Percentiles rank a stretch among this genome's conserved stretches.
These are phyloP conservation scores for Micronycteris hirsuta DNA, from an alignment of 2,113 vertebrate genomes.

Conservation along the genomic window DNA sequence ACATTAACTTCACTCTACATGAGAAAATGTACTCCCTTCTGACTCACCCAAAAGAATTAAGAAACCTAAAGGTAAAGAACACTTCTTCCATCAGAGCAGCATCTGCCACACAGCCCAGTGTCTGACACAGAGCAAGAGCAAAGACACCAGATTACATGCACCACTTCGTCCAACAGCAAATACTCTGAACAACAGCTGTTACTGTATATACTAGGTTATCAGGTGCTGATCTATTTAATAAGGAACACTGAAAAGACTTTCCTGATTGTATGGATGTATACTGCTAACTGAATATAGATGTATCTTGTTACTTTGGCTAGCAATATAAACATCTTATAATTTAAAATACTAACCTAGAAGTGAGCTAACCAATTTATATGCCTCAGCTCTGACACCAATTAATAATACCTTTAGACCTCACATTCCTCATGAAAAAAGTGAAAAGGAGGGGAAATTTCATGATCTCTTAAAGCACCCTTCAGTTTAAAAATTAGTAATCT, in stretches of 20 bases:
- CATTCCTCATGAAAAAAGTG: not conserved
- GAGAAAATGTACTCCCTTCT: not conserved
- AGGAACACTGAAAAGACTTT: not conserved
- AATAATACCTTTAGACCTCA: not conserved
- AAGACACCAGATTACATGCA: not conserved
- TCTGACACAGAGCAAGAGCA: not conserved
- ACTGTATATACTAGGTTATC: fast-evolving
- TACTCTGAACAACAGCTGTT: not conserved
- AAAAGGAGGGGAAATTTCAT: not conserved
- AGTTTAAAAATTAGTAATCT: not conserved
- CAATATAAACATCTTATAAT: not conserved
- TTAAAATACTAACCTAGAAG: not conserved
- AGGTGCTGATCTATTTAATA: not conserved
- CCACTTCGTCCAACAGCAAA: too few species aligned
- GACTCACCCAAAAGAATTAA: not conserved
- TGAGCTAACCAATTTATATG: not conserved
- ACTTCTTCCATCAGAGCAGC: not conserved
- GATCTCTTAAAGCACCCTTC: not conserved
- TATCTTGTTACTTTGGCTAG: not conserved
- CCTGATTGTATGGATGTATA: not conserved
- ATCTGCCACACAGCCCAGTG: not conserved
- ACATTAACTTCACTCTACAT: not conserved
- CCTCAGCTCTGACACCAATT: not conserved
- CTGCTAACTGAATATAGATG: not conserved
- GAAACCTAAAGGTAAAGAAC: not conserved